Evolutionary conservation across 2,113 vertebrate genomes (phyloP).

Genomic region (Pygoscelis adeliae): DNA sequence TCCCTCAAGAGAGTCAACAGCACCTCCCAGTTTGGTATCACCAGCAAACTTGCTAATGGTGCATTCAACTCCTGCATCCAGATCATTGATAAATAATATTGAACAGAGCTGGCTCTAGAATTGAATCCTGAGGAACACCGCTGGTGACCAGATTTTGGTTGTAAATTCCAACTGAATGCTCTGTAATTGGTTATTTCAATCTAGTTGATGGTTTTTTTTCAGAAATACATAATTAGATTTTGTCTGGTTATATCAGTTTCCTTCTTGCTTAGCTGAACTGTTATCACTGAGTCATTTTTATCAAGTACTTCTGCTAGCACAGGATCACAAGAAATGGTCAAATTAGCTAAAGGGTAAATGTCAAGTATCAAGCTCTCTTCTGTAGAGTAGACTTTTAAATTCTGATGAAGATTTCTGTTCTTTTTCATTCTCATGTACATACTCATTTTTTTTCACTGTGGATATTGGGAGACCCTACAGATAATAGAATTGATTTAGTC

Average conservation of each 20-base stretch:
- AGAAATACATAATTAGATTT: background rate
- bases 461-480: background rate
- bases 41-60: background rate
- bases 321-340: background rate
- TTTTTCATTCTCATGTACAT: background rate
- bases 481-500: background rate
- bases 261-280: background rate
- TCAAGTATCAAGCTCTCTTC: background rate
- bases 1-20: background rate
- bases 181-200: background rate
- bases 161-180: background rate
- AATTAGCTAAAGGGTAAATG: background rate
- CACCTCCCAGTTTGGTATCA: background rate
- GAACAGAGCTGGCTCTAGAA: background rate
- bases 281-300: background rate
- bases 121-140: background rate
- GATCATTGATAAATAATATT: background rate
- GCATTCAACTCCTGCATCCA: background rate
- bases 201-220: background rate
- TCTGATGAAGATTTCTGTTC: background rate
- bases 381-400: background rate
- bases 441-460: background rate
- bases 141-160: background rate
- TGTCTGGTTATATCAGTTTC: background rate
- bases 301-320: background rate